These are phyloP conservation scores for Hyppa rectilinea DNA, from an alignment of 2,888 invertebrate genomes.

Conservation along the genomic window DNA sequence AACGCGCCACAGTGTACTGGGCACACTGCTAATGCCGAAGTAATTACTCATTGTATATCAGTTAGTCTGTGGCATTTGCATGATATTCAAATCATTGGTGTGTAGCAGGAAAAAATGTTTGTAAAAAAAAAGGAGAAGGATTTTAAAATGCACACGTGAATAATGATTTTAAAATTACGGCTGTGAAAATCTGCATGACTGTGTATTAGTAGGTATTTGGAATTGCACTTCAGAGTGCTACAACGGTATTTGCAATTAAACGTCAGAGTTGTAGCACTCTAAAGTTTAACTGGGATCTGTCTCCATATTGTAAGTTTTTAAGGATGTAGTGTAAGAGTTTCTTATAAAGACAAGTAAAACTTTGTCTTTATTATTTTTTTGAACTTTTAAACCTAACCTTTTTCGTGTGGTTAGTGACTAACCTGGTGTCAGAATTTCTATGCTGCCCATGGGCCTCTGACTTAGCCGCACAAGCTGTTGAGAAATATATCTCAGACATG, in stretches of 20 bases:
- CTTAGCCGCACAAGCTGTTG: too few species aligned
- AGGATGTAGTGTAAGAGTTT: too few species aligned
- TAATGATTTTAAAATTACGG: conserved; percentile 4
- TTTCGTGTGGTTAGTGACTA: too few species aligned
- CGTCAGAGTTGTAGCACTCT: neutral
- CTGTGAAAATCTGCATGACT: neutral
- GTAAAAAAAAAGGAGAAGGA: neutral
- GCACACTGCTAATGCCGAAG: conserved; percentile 52
- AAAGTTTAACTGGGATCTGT: neutral
- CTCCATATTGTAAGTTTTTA: neutral
- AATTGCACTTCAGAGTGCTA: too few species aligned
- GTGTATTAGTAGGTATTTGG: too few species aligned
- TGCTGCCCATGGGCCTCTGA: too few species aligned
- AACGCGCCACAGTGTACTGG: conserved; percentile 37
- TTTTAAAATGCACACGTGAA: neutral
- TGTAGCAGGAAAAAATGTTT: neutral
- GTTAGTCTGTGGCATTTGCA: conserved; percentile 50
- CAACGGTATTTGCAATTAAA: too few species aligned
- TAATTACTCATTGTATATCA: conserved; percentile 65
- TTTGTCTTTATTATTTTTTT: neutral
- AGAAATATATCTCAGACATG: too few species aligned
- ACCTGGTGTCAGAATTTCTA: too few species aligned
- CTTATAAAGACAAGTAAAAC: neutral
- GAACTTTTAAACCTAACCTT: neutral
- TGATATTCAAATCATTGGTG: conserved; percentile 46